Base-by-base conservation (phyloP, 2,888 invertebrate species). In the Andrena camellia region DNA sequence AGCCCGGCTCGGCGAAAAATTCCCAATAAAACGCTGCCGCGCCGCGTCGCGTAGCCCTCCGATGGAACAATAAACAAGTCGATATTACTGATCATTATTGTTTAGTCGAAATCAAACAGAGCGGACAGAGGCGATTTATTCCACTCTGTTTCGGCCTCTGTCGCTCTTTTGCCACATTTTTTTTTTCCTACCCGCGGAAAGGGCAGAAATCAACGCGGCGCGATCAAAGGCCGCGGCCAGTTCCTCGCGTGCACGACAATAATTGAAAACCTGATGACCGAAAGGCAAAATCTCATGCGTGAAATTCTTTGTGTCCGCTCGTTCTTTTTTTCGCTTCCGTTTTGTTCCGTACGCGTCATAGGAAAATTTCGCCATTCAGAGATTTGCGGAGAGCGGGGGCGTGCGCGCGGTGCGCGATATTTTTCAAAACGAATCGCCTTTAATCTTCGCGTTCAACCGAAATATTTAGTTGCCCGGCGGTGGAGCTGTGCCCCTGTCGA, bases 191-290 rank as follows among this genome's bases (percentile, higher is more conserved):
- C 26, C 26, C 52, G 60, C 74, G 26, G 26, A 68, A 57, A 71
- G 68, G 23, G 54, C 70, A 76, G 78, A 81, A 86, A 86, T 85
- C 85, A 82, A 67, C 76, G 67, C 71, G 78, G 69, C 78, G 63
- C 80, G 81, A 88, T 88, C 87, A 88, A 88, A 86, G 86, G 86
- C 83, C 50, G 57, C 63, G 42, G 26, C 73, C 67, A 81, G 83
- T 83, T 42, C 77, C 83, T 86, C 80, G 67, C 68, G 76, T 69
- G 71, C 79, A 66, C 75, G 48, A 63, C 85, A 76, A 86, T 90
- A 88, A 90, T 89, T 90, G 90, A 90, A 90, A 90, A 87, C 85
- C 76, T 81, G 81, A 85, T 85, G 70, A 84, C 75, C 85, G 73
- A 71, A 64, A 77, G 84, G 80, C 70, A 68, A 74, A 85, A 78